phyloP scores from a whole-genome alignment of 2,113 vertebrate genomes.

The Cyphomyrus plagiostoma region DNA sequence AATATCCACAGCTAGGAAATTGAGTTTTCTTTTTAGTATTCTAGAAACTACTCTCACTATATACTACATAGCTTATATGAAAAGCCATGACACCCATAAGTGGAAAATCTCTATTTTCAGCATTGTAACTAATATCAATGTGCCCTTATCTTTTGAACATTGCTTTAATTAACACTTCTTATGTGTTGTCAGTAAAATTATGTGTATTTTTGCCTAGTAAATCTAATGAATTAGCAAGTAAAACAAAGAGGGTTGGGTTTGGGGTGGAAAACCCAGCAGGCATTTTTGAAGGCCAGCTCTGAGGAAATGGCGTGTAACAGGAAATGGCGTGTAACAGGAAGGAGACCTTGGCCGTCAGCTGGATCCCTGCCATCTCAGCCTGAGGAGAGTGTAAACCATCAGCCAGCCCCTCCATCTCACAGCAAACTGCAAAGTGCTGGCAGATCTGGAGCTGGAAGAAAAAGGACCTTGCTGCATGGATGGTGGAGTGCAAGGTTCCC shows the following conservation, averaged over 20 bases:
- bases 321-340: background rate
- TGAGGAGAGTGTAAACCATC: background rate
- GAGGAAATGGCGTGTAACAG: background rate
- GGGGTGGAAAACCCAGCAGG: background rate
- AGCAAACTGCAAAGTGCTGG: background rate
- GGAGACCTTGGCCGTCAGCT: background rate
- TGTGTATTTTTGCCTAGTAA: background rate
- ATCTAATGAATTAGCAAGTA: background rate
- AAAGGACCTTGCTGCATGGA: background rate
- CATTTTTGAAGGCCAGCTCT: background rate
- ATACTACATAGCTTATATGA: background rate
- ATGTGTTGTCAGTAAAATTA: background rate
- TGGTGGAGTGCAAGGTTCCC: background rate
- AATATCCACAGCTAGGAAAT: background rate
- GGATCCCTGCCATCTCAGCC: background rate
- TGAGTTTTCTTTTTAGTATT: background rate
- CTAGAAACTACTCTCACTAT: background rate
- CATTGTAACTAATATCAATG: background rate
- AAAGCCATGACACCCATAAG: background rate
- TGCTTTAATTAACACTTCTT: background rate
- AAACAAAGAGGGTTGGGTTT: background rate
- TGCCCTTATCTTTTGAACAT: background rate
- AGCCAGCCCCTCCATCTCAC: background rate
- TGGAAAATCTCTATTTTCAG: background rate
- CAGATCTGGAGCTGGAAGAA: background rate